A percentile compares a stretch with the other conserved stretches of the same genome.
These are phyloP conservation scores for Mechanitis mazaeus DNA, from an alignment of 2,888 invertebrate genomes.

Conservation along the genomic window DNA sequence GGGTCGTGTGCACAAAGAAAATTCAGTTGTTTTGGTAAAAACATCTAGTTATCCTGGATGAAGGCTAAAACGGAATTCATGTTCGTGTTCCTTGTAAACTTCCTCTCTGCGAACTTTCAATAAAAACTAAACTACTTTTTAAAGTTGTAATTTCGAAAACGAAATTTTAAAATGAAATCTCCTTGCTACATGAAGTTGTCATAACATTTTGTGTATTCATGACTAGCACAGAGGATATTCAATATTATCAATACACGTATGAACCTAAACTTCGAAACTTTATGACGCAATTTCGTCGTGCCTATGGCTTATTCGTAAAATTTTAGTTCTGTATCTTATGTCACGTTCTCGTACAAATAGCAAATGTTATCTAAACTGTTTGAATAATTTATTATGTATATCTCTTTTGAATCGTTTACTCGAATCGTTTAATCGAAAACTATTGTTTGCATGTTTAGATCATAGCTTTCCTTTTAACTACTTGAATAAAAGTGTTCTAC, in stretches of 20 bases:
- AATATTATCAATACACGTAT: slow-evolving; percentile 5
- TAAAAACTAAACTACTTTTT: slow-evolving; percentile 20
- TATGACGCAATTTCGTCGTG: background rate
- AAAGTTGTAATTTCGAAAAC: slow-evolving; percentile 19
- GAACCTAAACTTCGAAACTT: slow-evolving; percentile 3
- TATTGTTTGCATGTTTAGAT: background rate
- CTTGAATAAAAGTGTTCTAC: background rate
- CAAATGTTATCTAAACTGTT: background rate
- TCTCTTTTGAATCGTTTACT: background rate
- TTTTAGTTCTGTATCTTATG: slow-evolving; percentile 1
- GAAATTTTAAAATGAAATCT: slow-evolving; percentile 8
- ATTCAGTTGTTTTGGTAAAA: slow-evolving; percentile 23
- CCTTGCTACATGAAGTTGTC: slow-evolving; percentile 1
- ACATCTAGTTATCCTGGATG: slow-evolving; percentile 21
- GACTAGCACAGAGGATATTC: slow-evolving; percentile 2
- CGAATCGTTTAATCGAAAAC: no score
- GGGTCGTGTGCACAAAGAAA: slow-evolving; percentile 21
- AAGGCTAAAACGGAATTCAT: slow-evolving; percentile 25
- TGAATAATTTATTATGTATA: background rate
- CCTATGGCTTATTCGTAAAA: background rate
- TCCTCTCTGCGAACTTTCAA: slow-evolving; percentile 15
- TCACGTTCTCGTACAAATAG: background rate
- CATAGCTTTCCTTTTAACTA: background rate
- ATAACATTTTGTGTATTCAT: slow-evolving; percentile 5
- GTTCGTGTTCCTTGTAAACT: slow-evolving; percentile 17